phyloP scores from a whole-genome alignment of 1,140 invertebrate species.

The Brachionus rubens region DNA sequence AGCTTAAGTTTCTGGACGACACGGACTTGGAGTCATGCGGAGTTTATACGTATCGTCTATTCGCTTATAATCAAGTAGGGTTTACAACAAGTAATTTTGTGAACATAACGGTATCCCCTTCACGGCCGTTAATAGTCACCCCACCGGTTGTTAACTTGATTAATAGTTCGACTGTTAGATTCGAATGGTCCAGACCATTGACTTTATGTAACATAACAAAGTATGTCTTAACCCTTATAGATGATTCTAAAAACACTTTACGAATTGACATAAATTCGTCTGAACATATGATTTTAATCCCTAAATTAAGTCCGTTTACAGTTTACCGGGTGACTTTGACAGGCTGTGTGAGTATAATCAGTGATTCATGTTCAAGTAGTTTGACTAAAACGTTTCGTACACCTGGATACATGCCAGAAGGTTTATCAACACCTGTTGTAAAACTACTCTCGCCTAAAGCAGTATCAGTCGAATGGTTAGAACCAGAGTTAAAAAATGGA shows the following conservation, averaged over 20 bases:
- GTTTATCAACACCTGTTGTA: background rate
- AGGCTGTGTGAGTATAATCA: background rate
- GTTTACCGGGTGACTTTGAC: background rate
- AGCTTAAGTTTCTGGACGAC: background rate
- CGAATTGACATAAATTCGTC: background rate
- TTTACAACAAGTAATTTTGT: background rate
- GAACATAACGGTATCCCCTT: constrained; percentile 25
- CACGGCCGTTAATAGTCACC: background rate
- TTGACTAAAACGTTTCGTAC: constrained; percentile 7
- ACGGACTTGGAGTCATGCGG: constrained; percentile 33
- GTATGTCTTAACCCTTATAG: background rate
- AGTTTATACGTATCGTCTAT: constrained; percentile 9
- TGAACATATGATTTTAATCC: background rate
- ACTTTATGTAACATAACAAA: background rate
- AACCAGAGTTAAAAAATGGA: constrained; percentile 1
- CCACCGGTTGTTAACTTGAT: constrained; percentile 14
- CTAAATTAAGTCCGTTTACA: background rate
- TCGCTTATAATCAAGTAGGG: constrained; percentile 13
- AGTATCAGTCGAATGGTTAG: constrained; percentile 35
- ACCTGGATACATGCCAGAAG: background rate
- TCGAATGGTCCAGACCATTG: constrained; percentile 18
- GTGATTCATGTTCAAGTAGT: constrained; percentile 16
- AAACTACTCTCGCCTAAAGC: background rate
- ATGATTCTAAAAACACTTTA: background rate
- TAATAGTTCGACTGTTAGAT: background rate